A percentile compares a stretch with the other conserved stretches of the same genome.
Conservation (phyloP, 2,888 invertebrate species). For the Cheiracanthium punctorium region DNA sequence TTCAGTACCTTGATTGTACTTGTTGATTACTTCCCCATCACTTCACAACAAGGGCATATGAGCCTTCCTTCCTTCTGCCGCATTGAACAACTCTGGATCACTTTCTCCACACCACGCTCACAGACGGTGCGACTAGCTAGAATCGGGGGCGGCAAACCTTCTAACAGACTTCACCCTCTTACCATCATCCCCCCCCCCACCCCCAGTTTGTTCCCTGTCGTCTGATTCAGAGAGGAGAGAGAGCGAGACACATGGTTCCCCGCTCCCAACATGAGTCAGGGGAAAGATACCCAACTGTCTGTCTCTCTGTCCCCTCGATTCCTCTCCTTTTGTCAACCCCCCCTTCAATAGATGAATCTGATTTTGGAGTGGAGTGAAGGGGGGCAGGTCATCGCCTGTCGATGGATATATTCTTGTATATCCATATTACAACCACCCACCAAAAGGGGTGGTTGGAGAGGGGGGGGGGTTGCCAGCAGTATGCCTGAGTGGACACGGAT, state of each 20-base stretch:
- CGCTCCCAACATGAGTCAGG: not conserved
- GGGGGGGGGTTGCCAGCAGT: not conserved
- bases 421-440: not conserved
- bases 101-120: not conserved
- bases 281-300: not conserved
- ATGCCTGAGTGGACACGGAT: conserved; percentile 5
- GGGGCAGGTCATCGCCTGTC: not conserved
- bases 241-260: conserved; percentile 11
- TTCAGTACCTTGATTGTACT: not conserved
- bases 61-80: not conserved
- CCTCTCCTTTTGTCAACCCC: conserved; percentile 5
- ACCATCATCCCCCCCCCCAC: not conserved
- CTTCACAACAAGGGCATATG: not conserved
- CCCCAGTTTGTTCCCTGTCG: conserved; percentile 1
- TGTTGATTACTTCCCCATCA: not conserved
- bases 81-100: not conserved
- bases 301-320: not conserved
- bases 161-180: not conserved
- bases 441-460: not conserved
- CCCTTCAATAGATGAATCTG: conserved; percentile 14
- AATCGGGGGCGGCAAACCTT: not conserved
- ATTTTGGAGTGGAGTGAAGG: not conserved
- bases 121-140: not conserved
- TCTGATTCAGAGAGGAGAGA: conserved; percentile 6
- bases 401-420: conserved; percentile 9